Evolutionary conservation across 2,888 invertebrate genomes (phyloP).

Genomic region (Thymelicus lineola): DNA sequence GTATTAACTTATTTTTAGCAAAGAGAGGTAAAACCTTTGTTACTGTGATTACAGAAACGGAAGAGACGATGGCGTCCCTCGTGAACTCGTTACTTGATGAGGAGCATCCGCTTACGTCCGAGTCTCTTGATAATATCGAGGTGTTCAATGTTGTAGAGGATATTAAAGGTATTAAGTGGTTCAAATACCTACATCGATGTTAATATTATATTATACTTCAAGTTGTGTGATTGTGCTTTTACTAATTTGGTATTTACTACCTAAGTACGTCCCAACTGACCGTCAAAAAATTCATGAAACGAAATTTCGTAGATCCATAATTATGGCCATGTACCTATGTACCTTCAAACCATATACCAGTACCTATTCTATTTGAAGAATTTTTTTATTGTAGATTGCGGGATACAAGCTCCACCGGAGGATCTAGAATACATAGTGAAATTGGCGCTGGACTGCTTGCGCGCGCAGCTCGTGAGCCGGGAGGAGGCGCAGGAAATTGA

Average conservation of each 20-base stretch:
- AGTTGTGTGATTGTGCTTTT: too few relatives aligned
- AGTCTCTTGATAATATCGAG: conserved; percentile 59
- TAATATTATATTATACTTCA: too few relatives aligned
- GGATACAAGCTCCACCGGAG: conserved; percentile 54
- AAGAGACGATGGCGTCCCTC: conserved; percentile 72
- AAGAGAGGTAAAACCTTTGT: too few relatives aligned
- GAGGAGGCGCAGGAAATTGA: conserved; percentile 58
- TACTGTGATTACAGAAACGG: conserved; percentile 54
- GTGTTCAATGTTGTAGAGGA: conserved; percentile 59
- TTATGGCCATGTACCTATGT: too few relatives aligned
- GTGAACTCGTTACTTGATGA: conserved; percentile 66
- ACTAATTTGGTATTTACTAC: too few relatives aligned
- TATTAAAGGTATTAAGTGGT: conserved; percentile 60
- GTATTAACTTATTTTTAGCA: too few relatives aligned
- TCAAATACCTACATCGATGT: neutral
- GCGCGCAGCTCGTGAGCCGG: conserved; percentile 60
- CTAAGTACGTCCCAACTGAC: too few relatives aligned
- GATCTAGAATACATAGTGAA: conserved; percentile 59
- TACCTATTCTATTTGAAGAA: too few relatives aligned
- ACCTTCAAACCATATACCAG: too few relatives aligned
- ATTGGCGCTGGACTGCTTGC: conserved; percentile 61
- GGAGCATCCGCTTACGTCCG: conserved; percentile 56
- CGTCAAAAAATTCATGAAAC: too few relatives aligned
- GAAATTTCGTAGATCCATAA: too few relatives aligned
- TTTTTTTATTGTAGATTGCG: conserved; percentile 57